Percentiles rank a stretch among this genome's conserved stretches.
phyloP scores from a whole-genome alignment of 2,888 invertebrate species.

The Nomada ferruginata region DNA sequence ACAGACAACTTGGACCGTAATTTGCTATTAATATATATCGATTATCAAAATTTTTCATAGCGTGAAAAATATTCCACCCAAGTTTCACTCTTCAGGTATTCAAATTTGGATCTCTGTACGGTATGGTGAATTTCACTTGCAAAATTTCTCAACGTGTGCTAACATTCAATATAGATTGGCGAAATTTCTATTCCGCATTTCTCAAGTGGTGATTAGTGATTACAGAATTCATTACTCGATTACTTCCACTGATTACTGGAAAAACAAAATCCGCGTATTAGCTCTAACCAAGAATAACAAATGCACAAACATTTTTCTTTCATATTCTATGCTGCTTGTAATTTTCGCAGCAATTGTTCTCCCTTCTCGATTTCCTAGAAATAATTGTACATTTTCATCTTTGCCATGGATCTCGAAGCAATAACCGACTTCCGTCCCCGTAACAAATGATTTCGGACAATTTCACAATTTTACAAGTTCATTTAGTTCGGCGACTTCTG shows the following conservation, averaged over 20 bases:
- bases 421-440: neutral
- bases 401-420: accelerated
- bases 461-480: neutral
- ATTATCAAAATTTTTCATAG: neutral
- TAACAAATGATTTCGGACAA: neutral
- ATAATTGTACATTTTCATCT: neutral
- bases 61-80: neutral
- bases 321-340: too few species aligned
- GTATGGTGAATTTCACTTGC: too few species aligned
- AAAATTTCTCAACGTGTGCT: too few species aligned
- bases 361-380: neutral
- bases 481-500: neutral
- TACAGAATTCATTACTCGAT: too few species aligned
- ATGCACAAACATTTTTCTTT: too few species aligned
- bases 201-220: neutral
- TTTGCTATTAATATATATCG: neutral
- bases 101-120: too few species aligned
- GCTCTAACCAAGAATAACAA: too few species aligned
- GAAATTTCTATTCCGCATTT: neutral
- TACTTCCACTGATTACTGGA: too few species aligned
- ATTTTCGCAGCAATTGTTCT: too few species aligned
- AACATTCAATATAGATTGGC: neutral
- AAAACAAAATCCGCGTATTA: too few species aligned
- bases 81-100: too few species aligned
- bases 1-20: neutral